Evolutionary conservation across 1,140 invertebrate genomes (phyloP), one percentile per base, ranked within the genome.

Genomic region (Lordiphosa collinella): DNA sequence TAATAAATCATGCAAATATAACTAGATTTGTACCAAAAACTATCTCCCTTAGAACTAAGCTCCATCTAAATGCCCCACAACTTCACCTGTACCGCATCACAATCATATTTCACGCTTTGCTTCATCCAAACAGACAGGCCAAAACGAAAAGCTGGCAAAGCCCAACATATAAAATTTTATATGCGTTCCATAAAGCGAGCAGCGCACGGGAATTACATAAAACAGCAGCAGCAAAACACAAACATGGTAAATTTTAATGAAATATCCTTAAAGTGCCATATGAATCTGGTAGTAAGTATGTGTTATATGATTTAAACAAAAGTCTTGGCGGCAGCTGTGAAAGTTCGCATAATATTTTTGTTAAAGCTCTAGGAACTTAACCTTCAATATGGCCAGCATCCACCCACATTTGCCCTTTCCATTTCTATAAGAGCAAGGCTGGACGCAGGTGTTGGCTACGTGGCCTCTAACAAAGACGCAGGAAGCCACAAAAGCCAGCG

Each of bases 61-160:
- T 4, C 0, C 41, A 55, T 31, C 13, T 9, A 48, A 44, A 60
- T 52, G 11, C 48, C 54, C 34, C n/a, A 22, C 1, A 32, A 10
- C 4, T 1, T 16, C 0, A 3, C 2, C 5, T 43, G 72, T 57
- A 78, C 53, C 38, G 78, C 59, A 59, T 3, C 48, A 73, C 67
- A 82, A 82, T 78, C 72, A 82, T 82, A 82, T 82, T 82, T 82
- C 78, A 82, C 72, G 78, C 78, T 78, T 84, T 76, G 73, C 43
- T 82, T 71, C 71, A 67, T 62, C 50, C 66, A 56, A 63, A 80
- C 43, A 68, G 64, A 67, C 54, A 72, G 49, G 32, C 38, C 52
- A 65, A 51, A 47, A 44, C 41, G 41, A 50, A 63, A 72, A 76
- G 44, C 46, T 48, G 44, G 56, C 44, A 52, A 40, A 18, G 55